Evolutionary conservation across 2,797 vertebrate genomes (phyloP).

Genomic region (Pseudomugil gertrudae): DNA sequence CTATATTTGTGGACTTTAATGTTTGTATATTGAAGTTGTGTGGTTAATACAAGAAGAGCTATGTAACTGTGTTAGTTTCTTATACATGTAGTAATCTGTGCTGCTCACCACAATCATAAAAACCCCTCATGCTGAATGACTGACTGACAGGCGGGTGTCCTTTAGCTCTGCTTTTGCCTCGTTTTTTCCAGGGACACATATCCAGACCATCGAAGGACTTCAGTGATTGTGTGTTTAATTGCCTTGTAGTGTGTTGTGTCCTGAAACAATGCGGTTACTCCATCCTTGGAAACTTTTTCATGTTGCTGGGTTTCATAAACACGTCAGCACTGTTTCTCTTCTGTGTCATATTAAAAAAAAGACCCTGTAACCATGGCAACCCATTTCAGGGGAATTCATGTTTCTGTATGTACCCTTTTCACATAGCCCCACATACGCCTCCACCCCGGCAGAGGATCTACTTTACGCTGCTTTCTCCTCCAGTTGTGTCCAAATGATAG

Average conservation of each 20-base stretch:
- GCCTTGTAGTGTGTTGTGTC: constrained; percentile 37
- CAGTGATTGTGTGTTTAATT: constrained; percentile 32
- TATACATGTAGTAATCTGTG: constrained; percentile 23
- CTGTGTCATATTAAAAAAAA: constrained; percentile 24
- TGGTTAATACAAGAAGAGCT: constrained; percentile 17
- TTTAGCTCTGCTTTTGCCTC: constrained; percentile 8
- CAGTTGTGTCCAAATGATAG: constrained; percentile 24
- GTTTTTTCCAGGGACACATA: constrained; percentile 10
- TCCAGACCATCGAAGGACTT: constrained; percentile 11
- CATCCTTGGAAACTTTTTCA: constrained; percentile 24
- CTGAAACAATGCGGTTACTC: constrained; percentile 30
- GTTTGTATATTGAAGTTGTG: constrained; percentile 38
- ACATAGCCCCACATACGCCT: constrained; percentile 12
- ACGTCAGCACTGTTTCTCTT: constrained; percentile 38
- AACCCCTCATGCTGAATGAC: not conserved
- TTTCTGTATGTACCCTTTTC: constrained; percentile 38
- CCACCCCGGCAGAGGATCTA: constrained; percentile 21
- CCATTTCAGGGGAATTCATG: constrained; percentile 46
- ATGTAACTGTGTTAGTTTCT: constrained; percentile 39
- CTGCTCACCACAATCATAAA: constrained; percentile 35
- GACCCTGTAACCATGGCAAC: constrained; percentile 61
- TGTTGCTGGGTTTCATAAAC: constrained; percentile 55
- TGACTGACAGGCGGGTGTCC: not conserved
- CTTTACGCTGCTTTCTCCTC: constrained; percentile 22
- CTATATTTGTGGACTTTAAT: constrained; percentile 23